Base-by-base conservation (phyloP, 2,888 invertebrate genomes). In the Euzophera pinguis region DNA sequence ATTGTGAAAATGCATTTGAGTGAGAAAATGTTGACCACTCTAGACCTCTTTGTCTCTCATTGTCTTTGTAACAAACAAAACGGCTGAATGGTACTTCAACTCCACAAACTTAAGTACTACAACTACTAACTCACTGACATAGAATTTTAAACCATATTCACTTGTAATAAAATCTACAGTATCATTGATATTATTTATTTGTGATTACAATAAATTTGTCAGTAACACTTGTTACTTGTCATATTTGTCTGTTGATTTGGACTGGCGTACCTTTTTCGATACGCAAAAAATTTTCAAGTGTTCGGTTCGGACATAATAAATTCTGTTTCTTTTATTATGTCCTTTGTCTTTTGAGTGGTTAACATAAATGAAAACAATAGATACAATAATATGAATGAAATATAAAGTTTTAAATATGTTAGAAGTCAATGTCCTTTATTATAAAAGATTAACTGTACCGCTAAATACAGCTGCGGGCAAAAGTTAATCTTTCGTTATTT, bases 241-340 rank as follows among this genome's bases (percentile, higher is more conserved):
- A 84, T 81, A 84, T 80, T 79, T 83, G 86, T 87, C 85, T 85
- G 85, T 86, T 85, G 87, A 87, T 87, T 85, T 83, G 76, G 76
- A 73, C 72, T 77, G 81, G 80, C 72, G 60, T 73, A 73, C 71
- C 71, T 75, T 67, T 71, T 74, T 75, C 72, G 73, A 79, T 78
- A 78, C 75, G 79, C 78, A 78, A 81, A 80, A 72, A 68, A 69
- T 68, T 13, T 45, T 77, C 57, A 68, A 81, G 75, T 77, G 72
- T 73, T 67, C 67, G 63, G 68, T 64, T 72, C 32, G 8, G 32
- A 32, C 10, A 73, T 71, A 74, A 78, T 71, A 69, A 60, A 67
- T 65, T 75, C 64, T 63, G 65, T 63, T 64, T 73, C 81, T 78
- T 81, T 82, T 78, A 74, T 71, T 68, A 69, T 73, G 2, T 3